Percentiles rank a stretch among this genome's conserved stretches.
Conservation (phyloP, 2,888 invertebrate species). For the Hirudinaria manillensis region DNA sequence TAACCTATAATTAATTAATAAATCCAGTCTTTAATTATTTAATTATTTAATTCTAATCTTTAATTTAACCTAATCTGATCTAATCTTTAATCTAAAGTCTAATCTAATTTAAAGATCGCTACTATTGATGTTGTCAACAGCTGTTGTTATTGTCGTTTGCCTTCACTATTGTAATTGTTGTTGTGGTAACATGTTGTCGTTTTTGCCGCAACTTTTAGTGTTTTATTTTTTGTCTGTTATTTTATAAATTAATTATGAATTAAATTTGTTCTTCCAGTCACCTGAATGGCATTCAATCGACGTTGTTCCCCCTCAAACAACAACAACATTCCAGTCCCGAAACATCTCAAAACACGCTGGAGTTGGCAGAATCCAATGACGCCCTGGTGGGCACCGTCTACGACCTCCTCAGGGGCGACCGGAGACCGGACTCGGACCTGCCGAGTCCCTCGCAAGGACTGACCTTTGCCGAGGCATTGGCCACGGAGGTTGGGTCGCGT, state of each 20-base stretch:
- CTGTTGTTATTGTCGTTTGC: too few species aligned
- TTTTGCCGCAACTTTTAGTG: too few species aligned
- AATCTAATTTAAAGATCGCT: too few species aligned
- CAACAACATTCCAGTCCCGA: neutral
- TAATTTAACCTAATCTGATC: too few species aligned
- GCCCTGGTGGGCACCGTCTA: neutral
- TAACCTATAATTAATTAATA: too few species aligned
- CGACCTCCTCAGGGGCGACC: neutral
- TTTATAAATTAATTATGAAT: neutral
- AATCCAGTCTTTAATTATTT: too few species aligned
- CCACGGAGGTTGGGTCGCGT: neutral
- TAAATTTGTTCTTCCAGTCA: neutral
- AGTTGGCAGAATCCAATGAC: slow-evolving; percentile 5
- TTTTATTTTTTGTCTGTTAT: too few species aligned
- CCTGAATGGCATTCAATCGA: neutral
- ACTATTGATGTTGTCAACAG: too few species aligned
- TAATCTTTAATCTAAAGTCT: too few species aligned
- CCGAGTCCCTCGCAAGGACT: neutral
- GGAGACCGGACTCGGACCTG: neutral
- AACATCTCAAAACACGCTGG: neutral
- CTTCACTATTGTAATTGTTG: too few species aligned
- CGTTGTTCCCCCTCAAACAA: neutral
- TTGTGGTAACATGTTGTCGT: too few species aligned
- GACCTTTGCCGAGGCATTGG: slow-evolving; percentile 9
- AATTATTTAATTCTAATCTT: too few species aligned